Percentiles rank a stretch among this genome's conserved stretches.
Conservation (phyloP, 2,113 vertebrate species). For the Neolamprologus sp. region DNA sequence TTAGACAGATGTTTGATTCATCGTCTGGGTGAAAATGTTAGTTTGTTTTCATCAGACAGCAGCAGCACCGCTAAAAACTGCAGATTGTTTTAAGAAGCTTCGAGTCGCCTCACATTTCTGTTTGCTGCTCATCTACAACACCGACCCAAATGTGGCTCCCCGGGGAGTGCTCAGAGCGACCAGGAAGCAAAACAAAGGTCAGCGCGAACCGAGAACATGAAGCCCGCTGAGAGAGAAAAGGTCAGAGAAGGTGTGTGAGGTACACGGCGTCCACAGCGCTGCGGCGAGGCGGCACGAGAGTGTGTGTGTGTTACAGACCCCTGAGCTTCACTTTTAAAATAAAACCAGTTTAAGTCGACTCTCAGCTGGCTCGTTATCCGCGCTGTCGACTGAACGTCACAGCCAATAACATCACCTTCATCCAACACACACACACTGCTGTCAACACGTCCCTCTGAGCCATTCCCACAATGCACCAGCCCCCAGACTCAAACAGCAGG, state of each 20-base stretch:
- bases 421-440: background rate
- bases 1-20: background rate
- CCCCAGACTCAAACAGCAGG: background rate
- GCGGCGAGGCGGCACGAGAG: background rate
- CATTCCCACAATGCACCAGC: background rate
- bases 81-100: background rate
- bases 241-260: background rate
- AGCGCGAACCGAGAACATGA: background rate
- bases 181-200: background rate
- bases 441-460: background rate
- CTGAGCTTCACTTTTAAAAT: background rate
- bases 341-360: background rate
- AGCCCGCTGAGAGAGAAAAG: background rate
- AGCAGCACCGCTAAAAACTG: background rate
- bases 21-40: background rate
- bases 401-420: background rate
- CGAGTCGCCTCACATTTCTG: background rate
- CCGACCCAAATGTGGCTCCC: background rate
- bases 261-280: background rate
- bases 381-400: conserved; percentile 9
- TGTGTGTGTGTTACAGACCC: background rate
- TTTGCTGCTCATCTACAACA: background rate
- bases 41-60: background rate
- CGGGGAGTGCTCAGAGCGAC: background rate
- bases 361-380: conserved; percentile 8